These are phyloP conservation scores for Enteromius treurensis DNA, from an alignment of 2,797 vertebrate genomes.

Conservation along the genomic window DNA sequence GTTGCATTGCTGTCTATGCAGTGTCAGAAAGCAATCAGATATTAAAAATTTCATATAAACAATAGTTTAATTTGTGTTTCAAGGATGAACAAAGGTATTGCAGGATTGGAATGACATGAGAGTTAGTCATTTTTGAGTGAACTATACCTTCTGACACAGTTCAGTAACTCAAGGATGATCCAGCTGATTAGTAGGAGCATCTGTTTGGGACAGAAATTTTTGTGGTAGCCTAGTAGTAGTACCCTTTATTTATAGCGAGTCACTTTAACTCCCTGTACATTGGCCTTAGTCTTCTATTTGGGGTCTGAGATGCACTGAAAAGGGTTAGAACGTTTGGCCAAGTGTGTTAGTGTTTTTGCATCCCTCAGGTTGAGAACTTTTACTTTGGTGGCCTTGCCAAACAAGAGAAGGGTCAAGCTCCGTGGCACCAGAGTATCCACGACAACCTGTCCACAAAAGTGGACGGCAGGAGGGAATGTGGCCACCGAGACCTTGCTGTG, in stretches of 20 bases:
- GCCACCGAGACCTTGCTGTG: constrained; percentile 50
- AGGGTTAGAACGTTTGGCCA: neutral
- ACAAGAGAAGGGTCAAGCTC: constrained; percentile 72
- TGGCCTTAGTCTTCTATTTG: neutral
- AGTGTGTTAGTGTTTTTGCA: constrained; percentile 15
- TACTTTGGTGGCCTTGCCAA: constrained; percentile 38
- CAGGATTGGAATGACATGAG: neutral
- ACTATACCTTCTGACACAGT: neutral
- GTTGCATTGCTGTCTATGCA: neutral
- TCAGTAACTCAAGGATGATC: neutral
- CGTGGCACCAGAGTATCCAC: constrained; percentile 70
- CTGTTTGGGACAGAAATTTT: neutral
- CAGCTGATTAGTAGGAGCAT: neutral
- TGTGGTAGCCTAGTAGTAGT: neutral
- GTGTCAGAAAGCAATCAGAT: neutral
- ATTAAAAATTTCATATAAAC: neutral
- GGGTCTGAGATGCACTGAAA: neutral
- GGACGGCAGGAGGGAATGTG: constrained; percentile 78
- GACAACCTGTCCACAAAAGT: constrained; percentile 81
- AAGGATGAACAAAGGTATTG: neutral
- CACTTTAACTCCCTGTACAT: neutral
- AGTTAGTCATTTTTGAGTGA: neutral
- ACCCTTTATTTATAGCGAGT: neutral
- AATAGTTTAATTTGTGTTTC: neutral
- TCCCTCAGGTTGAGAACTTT: constrained; percentile 31